Conservation (phyloP, 2,888 invertebrate genomes). For the Rhingia campestris region DNA sequence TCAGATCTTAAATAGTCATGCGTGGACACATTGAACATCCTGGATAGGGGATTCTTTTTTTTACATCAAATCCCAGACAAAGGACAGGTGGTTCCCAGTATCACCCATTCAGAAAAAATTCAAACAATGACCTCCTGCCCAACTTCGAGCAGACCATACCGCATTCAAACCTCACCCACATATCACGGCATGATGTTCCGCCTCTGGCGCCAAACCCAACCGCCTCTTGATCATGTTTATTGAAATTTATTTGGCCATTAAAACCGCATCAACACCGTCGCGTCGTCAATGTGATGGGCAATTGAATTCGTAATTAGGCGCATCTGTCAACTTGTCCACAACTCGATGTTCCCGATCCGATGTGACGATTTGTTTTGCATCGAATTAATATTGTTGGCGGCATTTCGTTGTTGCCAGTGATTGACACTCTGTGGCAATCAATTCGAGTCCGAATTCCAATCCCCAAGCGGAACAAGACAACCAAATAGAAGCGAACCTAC, state of each 20-base stretch:
- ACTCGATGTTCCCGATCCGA: neutral
- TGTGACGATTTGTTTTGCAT: constrained; percentile 25
- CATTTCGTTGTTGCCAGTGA: neutral
- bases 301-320: constrained; percentile 66
- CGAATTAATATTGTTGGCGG: neutral
- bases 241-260: constrained; percentile 59
- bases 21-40: too few relatives aligned
- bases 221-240: constrained; percentile 33
- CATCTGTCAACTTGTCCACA: constrained; percentile 46
- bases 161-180: constrained; percentile 12
- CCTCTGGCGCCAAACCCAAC: constrained; percentile 35
- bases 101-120: too few relatives aligned
- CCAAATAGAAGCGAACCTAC: constrained; percentile 18
- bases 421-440: constrained; percentile 44
- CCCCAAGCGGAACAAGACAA: neutral
- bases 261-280: constrained; percentile 34
- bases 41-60: too few relatives aligned
- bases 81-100: too few relatives aligned
- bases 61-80: too few relatives aligned
- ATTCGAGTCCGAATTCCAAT: constrained; percentile 27
- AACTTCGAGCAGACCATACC: too few relatives aligned
- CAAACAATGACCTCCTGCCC: too few relatives aligned
- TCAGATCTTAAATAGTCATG: too few relatives aligned
- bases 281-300: constrained; percentile 26
- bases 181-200: constrained; percentile 1